Evolutionary conservation across 2,888 invertebrate species (phyloP).

Genomic region (Ophion costatus): DNA sequence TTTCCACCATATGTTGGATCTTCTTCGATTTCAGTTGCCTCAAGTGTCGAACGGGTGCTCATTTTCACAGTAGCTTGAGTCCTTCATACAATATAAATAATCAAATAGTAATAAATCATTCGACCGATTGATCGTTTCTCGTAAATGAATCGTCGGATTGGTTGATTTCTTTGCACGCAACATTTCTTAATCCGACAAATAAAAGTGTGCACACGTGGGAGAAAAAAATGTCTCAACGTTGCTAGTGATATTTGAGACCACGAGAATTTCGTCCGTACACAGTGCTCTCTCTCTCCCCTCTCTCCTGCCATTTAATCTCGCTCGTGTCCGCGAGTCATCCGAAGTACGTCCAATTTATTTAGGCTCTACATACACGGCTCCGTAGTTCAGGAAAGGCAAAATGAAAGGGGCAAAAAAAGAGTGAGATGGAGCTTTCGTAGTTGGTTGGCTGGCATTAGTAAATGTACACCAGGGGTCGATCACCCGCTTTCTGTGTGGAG

Average conservation of each 20-base stretch:
- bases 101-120: background rate
- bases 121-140: background rate
- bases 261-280: constrained; percentile 22
- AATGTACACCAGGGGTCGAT: constrained; percentile 66
- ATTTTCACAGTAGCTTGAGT: too few relatives aligned
- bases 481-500: constrained; percentile 67
- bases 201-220: background rate
- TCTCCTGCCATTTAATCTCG: constrained; percentile 42
- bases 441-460: constrained; percentile 27
- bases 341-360: constrained; percentile 58
- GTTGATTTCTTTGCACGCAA: too few relatives aligned
- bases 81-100: background rate
- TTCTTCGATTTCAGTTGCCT: too few relatives aligned
- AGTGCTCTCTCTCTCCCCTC: background rate
- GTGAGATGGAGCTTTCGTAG: constrained; percentile 36
- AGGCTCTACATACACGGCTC: constrained; percentile 27
- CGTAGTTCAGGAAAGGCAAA: constrained; percentile 39
- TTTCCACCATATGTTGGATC: too few relatives aligned
- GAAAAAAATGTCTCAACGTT: background rate
- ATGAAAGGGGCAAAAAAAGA: constrained; percentile 31
- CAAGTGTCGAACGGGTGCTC: too few relatives aligned
- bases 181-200: too few relatives aligned
- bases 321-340: constrained; percentile 51
- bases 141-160: too few relatives aligned
- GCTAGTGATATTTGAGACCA: constrained; percentile 3